These are phyloP conservation scores for Mystacornis crossleyi DNA, from an alignment of 2,113 vertebrate species.

Conservation along the genomic window DNA sequence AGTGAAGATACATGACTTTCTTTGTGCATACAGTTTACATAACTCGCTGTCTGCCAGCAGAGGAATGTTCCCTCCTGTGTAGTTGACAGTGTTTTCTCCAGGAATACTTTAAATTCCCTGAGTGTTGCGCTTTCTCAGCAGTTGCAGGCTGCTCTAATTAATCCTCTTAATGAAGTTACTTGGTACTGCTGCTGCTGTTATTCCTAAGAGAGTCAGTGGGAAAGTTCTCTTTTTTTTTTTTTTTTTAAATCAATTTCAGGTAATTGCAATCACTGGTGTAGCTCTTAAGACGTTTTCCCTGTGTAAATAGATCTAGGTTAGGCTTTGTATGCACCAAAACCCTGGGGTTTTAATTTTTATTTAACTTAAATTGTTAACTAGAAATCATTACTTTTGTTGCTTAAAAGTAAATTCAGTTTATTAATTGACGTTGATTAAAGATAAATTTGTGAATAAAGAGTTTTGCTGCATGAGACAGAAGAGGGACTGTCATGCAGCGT, in stretches of 20 bases:
- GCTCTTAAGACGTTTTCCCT: not conserved
- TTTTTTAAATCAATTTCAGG: not conserved
- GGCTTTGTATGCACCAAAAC: not conserved
- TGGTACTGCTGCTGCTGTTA: not conserved
- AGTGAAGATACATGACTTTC: slow-evolving; percentile 8
- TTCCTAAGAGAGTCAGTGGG: not conserved
- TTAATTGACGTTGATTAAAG: not conserved
- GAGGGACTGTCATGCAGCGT: not conserved
- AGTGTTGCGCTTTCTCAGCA: not conserved
- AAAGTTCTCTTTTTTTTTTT: not conserved
- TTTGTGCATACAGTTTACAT: slow-evolving; percentile 28
- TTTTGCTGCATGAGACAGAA: not conserved
- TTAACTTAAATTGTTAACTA: not conserved
- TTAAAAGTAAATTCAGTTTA: not conserved
- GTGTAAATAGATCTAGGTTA: not conserved
- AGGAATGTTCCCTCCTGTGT: slow-evolving; percentile 28
- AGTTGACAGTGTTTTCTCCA: not conserved
- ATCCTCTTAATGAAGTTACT: not conserved
- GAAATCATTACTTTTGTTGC: not conserved
- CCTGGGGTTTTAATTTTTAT: not conserved
- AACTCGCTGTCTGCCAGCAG: not conserved
- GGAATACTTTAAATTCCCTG: not conserved
- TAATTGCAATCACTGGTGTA: not conserved
- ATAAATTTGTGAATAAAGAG: not conserved
- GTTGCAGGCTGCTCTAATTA: not conserved